phyloP scores from a whole-genome alignment of 2,113 vertebrate genomes.

The Emberiza fucata region DNA sequence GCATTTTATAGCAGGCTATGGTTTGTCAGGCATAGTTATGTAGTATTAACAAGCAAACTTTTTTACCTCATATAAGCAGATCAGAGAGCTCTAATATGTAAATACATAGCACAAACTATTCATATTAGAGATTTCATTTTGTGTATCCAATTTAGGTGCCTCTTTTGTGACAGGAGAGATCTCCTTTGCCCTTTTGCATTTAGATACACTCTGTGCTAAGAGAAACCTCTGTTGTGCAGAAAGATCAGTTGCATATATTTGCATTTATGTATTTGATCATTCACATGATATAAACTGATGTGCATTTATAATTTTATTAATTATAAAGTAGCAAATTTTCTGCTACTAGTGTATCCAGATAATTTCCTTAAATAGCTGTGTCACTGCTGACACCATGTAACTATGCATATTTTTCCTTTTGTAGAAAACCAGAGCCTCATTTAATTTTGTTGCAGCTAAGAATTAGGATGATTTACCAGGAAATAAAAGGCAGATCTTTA shows the following conservation, averaged over 20 bases:
- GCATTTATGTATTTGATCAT: background rate
- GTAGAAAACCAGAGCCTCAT: background rate
- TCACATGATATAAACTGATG: background rate
- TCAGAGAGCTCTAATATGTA: background rate
- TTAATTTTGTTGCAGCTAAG: background rate
- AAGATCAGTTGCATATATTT: background rate
- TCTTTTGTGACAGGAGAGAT: background rate
- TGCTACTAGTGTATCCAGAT: background rate
- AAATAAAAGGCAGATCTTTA: background rate
- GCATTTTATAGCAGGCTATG: background rate
- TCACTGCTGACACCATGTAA: background rate
- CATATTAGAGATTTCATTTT: background rate
- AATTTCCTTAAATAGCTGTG: background rate
- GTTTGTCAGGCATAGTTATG: background rate
- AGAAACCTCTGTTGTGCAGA: background rate
- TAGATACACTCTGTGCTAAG: background rate
- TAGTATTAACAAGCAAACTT: background rate
- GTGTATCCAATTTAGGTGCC: background rate
- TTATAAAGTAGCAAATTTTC: background rate
- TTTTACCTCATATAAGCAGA: background rate
- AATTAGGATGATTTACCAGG: background rate
- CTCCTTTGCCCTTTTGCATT: background rate
- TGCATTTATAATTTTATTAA: background rate
- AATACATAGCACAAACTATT: background rate
- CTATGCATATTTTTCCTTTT: background rate